Percentiles rank a stretch among this genome's conserved stretches.
Conservation (phyloP, 2,888 invertebrate genomes). For the Amaurobius ferox region DNA sequence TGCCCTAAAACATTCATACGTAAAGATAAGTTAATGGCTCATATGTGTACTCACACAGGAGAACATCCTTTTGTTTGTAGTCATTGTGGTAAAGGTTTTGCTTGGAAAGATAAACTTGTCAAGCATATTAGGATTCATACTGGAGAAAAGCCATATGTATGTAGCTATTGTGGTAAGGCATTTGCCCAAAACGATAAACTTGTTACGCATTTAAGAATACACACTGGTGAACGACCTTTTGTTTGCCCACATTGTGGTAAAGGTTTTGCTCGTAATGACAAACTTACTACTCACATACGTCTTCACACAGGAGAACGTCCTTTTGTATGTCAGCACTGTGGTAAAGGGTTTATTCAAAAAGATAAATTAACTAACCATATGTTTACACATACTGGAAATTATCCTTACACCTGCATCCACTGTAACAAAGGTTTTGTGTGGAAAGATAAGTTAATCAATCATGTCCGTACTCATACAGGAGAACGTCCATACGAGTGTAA, state of each 20-base stretch:
- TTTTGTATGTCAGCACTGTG: conserved; percentile 55
- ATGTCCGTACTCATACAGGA: conserved; percentile 60
- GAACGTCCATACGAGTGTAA: conserved; percentile 62
- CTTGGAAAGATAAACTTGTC: conserved; percentile 61
- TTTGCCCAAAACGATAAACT: conserved; percentile 63
- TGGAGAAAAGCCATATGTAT: conserved; percentile 60
- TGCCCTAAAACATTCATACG: conserved; percentile 60
- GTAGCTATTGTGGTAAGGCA: conserved; percentile 50
- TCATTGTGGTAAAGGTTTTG: conserved; percentile 66
- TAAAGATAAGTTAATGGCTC: conserved; percentile 58
- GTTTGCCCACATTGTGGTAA: conserved; percentile 59
- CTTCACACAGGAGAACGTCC: conserved; percentile 62
- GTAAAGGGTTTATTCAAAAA: conserved; percentile 58
- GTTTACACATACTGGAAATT: conserved; percentile 58
- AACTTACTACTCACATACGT: conserved; percentile 51
- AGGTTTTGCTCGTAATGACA: conserved; percentile 62
- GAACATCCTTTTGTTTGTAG: conserved; percentile 55
- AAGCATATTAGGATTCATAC: conserved; percentile 58
- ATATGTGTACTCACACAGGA: conserved; percentile 60
- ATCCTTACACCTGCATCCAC: conserved; percentile 58
- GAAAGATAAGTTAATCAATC: conserved; percentile 62
- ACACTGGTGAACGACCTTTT: conserved; percentile 59
- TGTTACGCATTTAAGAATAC: conserved; percentile 52
- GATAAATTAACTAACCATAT: conserved; percentile 58
- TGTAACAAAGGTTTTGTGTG: conserved; percentile 62